Base-by-base conservation (phyloP, 1,140 invertebrate species). In the Nomia melanderi region DNA sequence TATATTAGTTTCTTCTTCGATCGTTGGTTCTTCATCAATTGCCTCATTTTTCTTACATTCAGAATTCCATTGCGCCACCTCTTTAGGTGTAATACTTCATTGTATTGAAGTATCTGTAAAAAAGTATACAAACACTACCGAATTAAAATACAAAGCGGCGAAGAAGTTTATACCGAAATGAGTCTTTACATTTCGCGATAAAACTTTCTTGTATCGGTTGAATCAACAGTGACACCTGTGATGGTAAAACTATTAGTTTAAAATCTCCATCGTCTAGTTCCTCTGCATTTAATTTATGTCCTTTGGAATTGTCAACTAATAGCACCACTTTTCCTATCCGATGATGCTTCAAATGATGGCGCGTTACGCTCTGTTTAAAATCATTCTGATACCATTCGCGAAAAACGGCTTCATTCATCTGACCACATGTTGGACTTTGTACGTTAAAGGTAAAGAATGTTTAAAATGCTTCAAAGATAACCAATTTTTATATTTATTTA, bases 111-210 rank as follows among this genome's bases (percentile, higher is more conserved):
- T n/a, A n/a, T n/a, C n/a, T n/a, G n/a, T n/a, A n/a, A n/a, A n/a
- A n/a, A n/a, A n/a, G n/a, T n/a, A n/a, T n/a, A n/a, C n/a, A n/a
- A n/a, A n/a, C n/a, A n/a, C n/a, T n/a, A n/a, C n/a, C n/a, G n/a
- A n/a, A n/a, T n/a, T n/a, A n/a, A n/a, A n/a, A n/a, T n/a, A n/a
- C n/a, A n/a, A n/a, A n/a, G n/a, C n/a, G n/a, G n/a, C n/a, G n/a
- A n/a, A n/a, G n/a, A n/a, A n/a, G n/a, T n/a, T n/a, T n/a, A 17
- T 63, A 12, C 8, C 39, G 20, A 17, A 50, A 65, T 5, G 44
- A 12, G n/a, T n/a, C 31, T 50, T 65, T 65, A n/a, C 63, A 65
- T n/a, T 65, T 47, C 1, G 44, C 17, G 31, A 65, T 50, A 31
- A 65, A 11, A 27, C 41, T 41, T n/a, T 50, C 41, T 0, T 65